A percentile compares a stretch with the other conserved stretches of the same genome.
Evolutionary conservation across 2,113 vertebrate species (phyloP).

Genomic region (Coregonus clupeaformis): DNA sequence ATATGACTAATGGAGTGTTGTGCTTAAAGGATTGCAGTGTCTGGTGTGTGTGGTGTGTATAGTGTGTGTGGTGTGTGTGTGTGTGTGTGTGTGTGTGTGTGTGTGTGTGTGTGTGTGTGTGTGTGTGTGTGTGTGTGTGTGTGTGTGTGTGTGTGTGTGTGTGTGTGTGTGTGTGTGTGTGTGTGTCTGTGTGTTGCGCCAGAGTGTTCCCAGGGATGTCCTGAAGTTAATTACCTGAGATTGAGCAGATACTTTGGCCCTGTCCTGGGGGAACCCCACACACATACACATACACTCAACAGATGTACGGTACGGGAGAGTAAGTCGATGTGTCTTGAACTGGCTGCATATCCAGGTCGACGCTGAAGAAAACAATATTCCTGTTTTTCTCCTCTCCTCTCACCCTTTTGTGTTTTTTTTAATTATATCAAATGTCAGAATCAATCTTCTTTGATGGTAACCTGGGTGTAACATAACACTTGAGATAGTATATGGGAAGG

Average conservation of each 20-base stretch:
- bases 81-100: too few relatives aligned
- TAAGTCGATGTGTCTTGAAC: constrained; percentile 54
- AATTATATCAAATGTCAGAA: constrained; percentile 39
- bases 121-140: too few relatives aligned
- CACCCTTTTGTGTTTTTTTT: constrained; percentile 35
- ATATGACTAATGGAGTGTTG: constrained; percentile 66
- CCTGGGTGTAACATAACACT: constrained; percentile 29
- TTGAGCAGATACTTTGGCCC: constrained; percentile 65
- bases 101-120: constrained; percentile 42
- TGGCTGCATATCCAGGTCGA: constrained; percentile 59
- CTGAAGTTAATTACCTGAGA: constrained; percentile 73
- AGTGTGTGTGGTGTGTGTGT: too few relatives aligned
- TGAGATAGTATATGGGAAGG: constrained; percentile 17
- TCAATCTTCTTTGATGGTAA: constrained; percentile 36
- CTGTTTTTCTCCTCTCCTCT: constrained; percentile 2
- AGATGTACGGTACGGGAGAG: constrained; percentile 44
- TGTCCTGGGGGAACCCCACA: constrained; percentile 35
- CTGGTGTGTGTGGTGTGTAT: too few relatives aligned
- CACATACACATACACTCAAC: constrained; percentile 22
- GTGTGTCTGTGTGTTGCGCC: too few relatives aligned
- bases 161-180: too few relatives aligned
- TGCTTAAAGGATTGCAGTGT: constrained; percentile 65
- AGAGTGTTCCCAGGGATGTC: constrained; percentile 58
- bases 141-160: too few relatives aligned
- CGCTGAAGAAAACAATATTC: constrained; percentile 26